These are phyloP conservation scores for Trachurus trachurus DNA, from an alignment of 2,797 vertebrate genomes.

Conservation along the genomic window DNA sequence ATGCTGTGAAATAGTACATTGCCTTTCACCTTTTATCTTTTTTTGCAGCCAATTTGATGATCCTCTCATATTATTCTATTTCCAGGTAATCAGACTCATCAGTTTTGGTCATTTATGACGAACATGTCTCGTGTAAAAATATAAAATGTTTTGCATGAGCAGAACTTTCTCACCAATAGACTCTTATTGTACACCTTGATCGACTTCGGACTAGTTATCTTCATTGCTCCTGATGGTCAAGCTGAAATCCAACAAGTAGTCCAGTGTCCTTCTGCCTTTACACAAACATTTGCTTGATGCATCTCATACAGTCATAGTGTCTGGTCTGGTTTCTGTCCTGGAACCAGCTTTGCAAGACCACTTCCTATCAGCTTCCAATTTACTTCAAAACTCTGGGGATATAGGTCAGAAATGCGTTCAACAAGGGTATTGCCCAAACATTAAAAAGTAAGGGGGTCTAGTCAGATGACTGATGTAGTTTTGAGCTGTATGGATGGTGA, in stretches of 20 bases:
- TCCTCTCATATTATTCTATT: slow-evolving; percentile 54
- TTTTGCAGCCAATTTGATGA: slow-evolving; percentile 45
- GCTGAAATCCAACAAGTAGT: not conserved
- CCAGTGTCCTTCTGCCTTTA: too few species aligned
- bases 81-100: slow-evolving; percentile 26
- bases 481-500: too few species aligned
- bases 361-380: too few species aligned
- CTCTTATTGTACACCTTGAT: not conserved
- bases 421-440: too few species aligned
- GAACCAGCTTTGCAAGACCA: too few species aligned
- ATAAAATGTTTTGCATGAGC: not conserved
- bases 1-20: slow-evolving; percentile 53
- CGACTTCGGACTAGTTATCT: not conserved
- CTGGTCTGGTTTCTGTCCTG: too few species aligned
- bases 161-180: not conserved
- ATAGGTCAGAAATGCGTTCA: too few species aligned
- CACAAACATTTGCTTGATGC: too few species aligned
- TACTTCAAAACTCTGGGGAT: too few species aligned
- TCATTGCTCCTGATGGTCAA: not conserved
- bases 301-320: too few species aligned
- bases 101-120: slow-evolving; percentile 2
- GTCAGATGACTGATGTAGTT: too few species aligned
- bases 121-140: not conserved
- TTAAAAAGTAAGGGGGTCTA: too few species aligned
- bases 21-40: slow-evolving; percentile 62